Base-by-base conservation (phyloP, 2,113 vertebrate species). In the Corythaixoides concolor region DNA sequence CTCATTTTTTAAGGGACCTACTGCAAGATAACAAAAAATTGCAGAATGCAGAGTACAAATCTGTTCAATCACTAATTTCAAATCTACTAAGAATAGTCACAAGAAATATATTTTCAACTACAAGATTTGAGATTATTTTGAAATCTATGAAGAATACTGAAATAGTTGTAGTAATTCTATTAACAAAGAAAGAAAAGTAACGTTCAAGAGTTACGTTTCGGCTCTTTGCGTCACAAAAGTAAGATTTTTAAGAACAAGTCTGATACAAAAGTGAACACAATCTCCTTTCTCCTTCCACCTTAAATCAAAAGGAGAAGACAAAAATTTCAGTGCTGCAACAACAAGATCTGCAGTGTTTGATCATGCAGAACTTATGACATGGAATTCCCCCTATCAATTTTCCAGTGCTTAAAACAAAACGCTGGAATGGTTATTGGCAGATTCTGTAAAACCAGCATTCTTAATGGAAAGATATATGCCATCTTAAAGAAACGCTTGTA, bases 361-460 rank as follows among this genome's bases (percentile, higher is more conserved):
- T 72, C 60, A 52, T 1, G 6, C 37, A 90, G 85, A 92, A 87
- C 28, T 14, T 58, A 64, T 7, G 52, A 92, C 28, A 87, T 4
- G 37, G 86, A 88, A 89, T 86, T 92, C 60, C 62, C 45, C 49
- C 35, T 69, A 89, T 56, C 58, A 82, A 17, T 82, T 93, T 91
- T 85, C 68, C 79, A 82, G 63, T 45, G 24, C 87, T 97, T 86
- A 89, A 79, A 97, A 79, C 30, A 95, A 84, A 89, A 92, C 4
- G 5, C 47, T 82, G 59, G 70, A 92, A 64, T 59, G n/a, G 16
- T 75, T 89, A 94, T 66, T 93, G 76, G 55, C 41, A 58, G 64
- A 75, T 68, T 93, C 87, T 62, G 41, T 43, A 94, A 95, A 94
- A 47, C 17, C 43, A 66, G 26, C 80, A 49, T 79, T 96, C 68